Base-by-base conservation (phyloP, 2,888 invertebrate species). In the Orthosia gracilis region DNA sequence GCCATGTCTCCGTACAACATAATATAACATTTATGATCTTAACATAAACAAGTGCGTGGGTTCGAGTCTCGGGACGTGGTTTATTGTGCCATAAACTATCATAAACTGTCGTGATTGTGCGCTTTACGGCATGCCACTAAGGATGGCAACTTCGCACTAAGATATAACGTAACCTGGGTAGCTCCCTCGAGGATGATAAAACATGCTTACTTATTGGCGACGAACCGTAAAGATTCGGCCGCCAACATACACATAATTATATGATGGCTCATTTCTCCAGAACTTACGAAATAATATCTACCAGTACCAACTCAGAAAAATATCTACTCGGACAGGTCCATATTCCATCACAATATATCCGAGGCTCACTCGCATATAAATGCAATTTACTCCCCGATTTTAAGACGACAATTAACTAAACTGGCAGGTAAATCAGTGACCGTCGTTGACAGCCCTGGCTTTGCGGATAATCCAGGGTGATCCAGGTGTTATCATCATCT, bases 81-180 rank as follows among this genome's bases (percentile, higher is more conserved):
- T 83, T 69, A 80, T 80, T 40, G 50, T 68, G 58, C 17, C 63
- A 66, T 80, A 80, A 80, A 78, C 52, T 54, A 45, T 52, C 59
- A 49, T 40, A 83, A 69, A 58, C 62, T 78, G 69, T 40, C 49
- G 40, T 68, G 64, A 57, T 79, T 69, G 65, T 72, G 64, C 68
- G 40, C 50, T 69, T 69, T 72, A 79, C n/a, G 49, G 59, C 59
- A 45, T 15, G 31, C 11, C 62, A 50, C 58, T 55, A 65, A 57
- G 69, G 78, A 76, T 52, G 63, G 45, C 54, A 45, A 45, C 58
- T 63, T 58, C 40, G 17, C 64, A 47, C 50, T 63, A 17, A 23
- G 9, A 52, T 23, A 21, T 40, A 4, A 61, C 13, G 18, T 47
- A 47, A 47, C 54, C 49, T 45, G n/a, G 40, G 31, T n/a, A 65